Evolutionary conservation across 2,113 vertebrate genomes (phyloP), one percentile per base, ranked within the genome.

Genomic region (Chitala chitala): DNA sequence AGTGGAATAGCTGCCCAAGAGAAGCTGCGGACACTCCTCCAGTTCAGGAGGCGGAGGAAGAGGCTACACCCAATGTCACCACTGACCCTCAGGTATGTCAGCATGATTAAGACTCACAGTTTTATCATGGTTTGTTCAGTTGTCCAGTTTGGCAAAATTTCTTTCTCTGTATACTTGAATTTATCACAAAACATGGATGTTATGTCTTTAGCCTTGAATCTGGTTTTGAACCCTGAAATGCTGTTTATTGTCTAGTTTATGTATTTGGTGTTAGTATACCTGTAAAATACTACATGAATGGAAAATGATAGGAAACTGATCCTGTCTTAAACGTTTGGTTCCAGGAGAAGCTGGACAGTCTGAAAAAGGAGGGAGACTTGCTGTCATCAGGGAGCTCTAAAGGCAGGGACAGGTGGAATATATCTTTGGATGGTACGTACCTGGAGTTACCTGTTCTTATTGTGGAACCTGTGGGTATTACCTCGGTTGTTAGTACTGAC

Each of bases 281-380:
- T 2, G 33, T 20, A 53, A 29, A 44, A 13, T 33, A 54, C 75
- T 12, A 22, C 61, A 17, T 68, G 7, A 2, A 15, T 38, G 33
- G 15, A 33, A 63, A 38, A 36, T 63, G 20, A 38, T 0, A n/a
- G 1, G 7, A 6, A 2, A 63, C 33, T 36, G 38, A 38, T 3
- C 17, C 20, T 72, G 3, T 77, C 36, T 24, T 20, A 7, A 66
- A 44, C 42, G 24, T 12, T 13, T 66, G 53, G 10, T 46, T 0
- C 1, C 78, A 89, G 88, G 75, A 79, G 40, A 87, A 86, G 70
- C 36, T 85, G 69, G 79, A 86, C 42, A 74, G 84, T 17, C 81
- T 87, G 17, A 91, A 91, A 75, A 81, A 87, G 46, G 89, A 90
- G 80, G 53, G 48, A 15, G 76, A 83, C 44, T 82, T 71, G 53